phyloP scores from a whole-genome alignment of 2,797 vertebrate species.

The Molossus alvarezi region DNA sequence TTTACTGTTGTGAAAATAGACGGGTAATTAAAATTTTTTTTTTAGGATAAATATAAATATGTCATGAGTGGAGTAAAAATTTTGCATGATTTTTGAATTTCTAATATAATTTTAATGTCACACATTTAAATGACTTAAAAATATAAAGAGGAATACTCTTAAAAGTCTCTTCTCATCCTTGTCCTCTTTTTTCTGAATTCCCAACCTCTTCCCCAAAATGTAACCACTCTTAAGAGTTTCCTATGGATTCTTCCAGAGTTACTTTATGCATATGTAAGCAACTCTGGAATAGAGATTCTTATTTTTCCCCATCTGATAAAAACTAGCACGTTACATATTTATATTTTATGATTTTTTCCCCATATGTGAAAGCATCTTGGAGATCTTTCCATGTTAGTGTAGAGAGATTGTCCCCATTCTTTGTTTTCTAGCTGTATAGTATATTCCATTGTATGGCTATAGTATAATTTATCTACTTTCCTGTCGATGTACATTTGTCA shows the following conservation, averaged over 20 bases:
- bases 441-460: not conserved
- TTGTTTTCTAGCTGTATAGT: not conserved
- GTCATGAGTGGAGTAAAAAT: not conserved
- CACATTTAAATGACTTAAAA: slow-evolving; percentile 11
- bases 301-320: slow-evolving; percentile 49
- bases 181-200: not conserved
- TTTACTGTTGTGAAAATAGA: slow-evolving; percentile 35
- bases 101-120: slow-evolving; percentile 40
- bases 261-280: not conserved
- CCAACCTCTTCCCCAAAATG: not conserved
- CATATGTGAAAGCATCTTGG: not conserved
- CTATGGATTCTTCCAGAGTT: not conserved
- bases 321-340: not conserved
- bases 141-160: not conserved
- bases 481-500: not conserved
- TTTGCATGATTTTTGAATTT: slow-evolving; percentile 20
- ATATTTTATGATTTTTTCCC: not conserved
- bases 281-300: slow-evolving; percentile 20
- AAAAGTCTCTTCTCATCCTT: not conserved
- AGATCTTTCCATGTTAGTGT: not conserved
- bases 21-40: not conserved
- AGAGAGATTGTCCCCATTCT: not conserved
- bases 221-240: not conserved
- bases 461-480: slow-evolving; percentile 4
- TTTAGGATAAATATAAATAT: slow-evolving; percentile 13